Evolutionary conservation across 1,140 invertebrate species (phyloP).

Genomic region (Cyphomyrmex costatus): DNA sequence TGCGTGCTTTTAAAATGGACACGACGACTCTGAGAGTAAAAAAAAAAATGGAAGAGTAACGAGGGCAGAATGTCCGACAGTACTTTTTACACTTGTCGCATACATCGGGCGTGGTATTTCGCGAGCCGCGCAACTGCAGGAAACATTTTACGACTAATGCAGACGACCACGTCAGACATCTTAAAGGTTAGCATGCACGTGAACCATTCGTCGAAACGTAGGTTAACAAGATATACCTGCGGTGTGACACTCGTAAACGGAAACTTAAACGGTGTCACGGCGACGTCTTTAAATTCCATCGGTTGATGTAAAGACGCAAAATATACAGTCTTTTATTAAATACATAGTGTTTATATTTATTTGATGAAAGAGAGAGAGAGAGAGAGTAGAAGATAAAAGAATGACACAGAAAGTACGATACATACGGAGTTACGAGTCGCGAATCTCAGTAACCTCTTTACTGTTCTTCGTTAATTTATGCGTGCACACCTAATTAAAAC

Average conservation of each 20-base stretch:
- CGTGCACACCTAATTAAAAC: conserved; percentile 73
- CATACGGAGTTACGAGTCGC: conserved; percentile 15
- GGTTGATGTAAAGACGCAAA: conserved; percentile 19
- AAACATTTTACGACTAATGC: conserved; percentile 63
- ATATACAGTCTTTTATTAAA: conserved; percentile 40
- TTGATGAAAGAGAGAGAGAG: no score
- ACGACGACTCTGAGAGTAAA: not conserved
- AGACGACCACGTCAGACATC: conserved; percentile 60
- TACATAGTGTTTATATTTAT: not conserved
- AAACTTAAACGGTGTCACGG: conserved; percentile 22
- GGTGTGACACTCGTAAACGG: conserved; percentile 57
- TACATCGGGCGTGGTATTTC: conserved; percentile 36
- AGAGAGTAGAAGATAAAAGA: not conserved
- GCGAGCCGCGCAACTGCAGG: conserved; percentile 49
- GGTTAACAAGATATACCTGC: conserved; percentile 55
- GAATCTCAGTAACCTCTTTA: conserved; percentile 3
- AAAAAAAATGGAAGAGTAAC: conserved; percentile 19
- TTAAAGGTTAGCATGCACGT: conserved; percentile 61
- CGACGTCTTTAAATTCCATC: conserved; percentile 50
- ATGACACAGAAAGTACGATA: not conserved
- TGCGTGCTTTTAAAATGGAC: conserved; percentile 14
- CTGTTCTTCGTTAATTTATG: conserved; percentile 62
- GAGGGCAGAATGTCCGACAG: not conserved
- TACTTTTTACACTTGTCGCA: conserved; percentile 60
- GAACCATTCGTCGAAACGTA: conserved; percentile 51